phyloP scores from a whole-genome alignment of 2,797 vertebrate genomes.

The Paedocypris micromegethes region DNA sequence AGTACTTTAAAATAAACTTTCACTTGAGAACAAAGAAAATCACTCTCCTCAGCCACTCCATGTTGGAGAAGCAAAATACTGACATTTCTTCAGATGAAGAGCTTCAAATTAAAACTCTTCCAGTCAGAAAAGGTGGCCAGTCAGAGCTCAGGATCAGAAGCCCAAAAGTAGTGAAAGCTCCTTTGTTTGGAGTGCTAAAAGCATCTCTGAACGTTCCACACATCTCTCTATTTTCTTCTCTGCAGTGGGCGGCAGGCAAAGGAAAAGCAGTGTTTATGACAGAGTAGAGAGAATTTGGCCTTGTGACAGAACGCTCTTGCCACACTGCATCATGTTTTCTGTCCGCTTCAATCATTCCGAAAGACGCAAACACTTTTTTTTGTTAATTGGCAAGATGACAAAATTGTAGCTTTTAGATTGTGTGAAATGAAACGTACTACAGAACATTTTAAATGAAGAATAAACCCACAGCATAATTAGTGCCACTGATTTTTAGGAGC shows the following conservation, averaged over 20 bases:
- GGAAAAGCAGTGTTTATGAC: constrained; percentile 49
- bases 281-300: constrained; percentile 37
- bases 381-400: not conserved
- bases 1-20: no score
- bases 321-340: constrained; percentile 15
- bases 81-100: no score
- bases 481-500: no score
- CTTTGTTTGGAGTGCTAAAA: constrained; percentile 43
- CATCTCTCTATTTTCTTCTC: constrained; percentile 32
- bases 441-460: no score
- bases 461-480: no score
- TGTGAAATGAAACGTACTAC: no score
- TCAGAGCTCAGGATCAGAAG: constrained; percentile 27
- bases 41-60: no score
- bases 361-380: not conserved
- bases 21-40: no score
- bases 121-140: constrained; percentile 1
- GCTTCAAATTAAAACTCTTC: no score
- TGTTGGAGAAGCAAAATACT: no score
- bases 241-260: constrained; percentile 29
- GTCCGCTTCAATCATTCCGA: constrained; percentile 12
- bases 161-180: constrained; percentile 33
- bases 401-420: not conserved
- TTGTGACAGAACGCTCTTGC: constrained; percentile 21
- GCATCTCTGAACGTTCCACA: constrained; percentile 39